Evolutionary conservation across 2,797 vertebrate genomes (phyloP), one percentile per base, ranked within the genome.

Genomic region (Trachurus trachurus): DNA sequence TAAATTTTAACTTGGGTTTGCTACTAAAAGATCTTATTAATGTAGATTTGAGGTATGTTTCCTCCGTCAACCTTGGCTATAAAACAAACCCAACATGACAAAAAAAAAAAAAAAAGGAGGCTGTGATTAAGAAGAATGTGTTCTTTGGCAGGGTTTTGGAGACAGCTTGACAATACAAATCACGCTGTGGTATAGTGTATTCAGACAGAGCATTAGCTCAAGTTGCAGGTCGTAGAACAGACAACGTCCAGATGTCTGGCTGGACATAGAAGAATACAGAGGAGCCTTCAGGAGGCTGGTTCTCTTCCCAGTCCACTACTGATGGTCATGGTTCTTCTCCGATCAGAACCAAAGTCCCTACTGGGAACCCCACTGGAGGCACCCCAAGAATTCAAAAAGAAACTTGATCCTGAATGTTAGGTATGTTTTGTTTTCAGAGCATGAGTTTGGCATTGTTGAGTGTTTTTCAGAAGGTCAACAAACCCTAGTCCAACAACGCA

Each of bases 181-280:
- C 84, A 86, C 68, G 60, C 81, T 65, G 75, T 74, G 75, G 80
- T 80, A 77, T 29, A 70, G 56, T 80, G 71, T 53, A 83, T 77
- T 85, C 85, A 78, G 81, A 87, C 64, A 8, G 37, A 90, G 75
- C 76, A 68, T 80, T 63, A 78, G 75, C 87, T 93, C 89, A 84
- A 83, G 83, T 90, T 88, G 76, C 90, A 90, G 81, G 83, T 88
- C 58, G 44, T 91, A 88, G 90, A 94, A 89, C 52, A 91, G 88
- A 93, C 85, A 88, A 79, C 59, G 81, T 86, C 90, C 92, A 94
- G 90, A 94, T 94, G 91, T 93, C 82, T 93, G 91, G 88, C 83
- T 63, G 68, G 58, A 71, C 34, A 29, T 45, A 76, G 50, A 56
- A 71, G 57, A 86, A 87, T 40, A 52, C 31, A 74, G 54, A 53